A percentile compares a stretch with the other conserved stretches of the same genome.
These are phyloP conservation scores for Chaetogeoica ovagalla DNA, from an alignment of 2,888 invertebrate genomes.

Conservation along the genomic window DNA sequence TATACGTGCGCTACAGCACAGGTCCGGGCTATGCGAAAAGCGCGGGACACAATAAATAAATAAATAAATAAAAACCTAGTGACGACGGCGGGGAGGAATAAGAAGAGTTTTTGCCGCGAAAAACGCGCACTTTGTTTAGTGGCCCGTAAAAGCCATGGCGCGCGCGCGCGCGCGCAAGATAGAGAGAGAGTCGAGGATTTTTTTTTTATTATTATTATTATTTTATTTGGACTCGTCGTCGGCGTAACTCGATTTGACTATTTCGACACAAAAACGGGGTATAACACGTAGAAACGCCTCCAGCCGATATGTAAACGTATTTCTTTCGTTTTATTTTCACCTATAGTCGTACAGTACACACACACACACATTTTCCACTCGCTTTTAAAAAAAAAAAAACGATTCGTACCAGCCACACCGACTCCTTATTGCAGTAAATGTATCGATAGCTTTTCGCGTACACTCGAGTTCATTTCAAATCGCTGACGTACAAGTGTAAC, in stretches of 20 bases:
- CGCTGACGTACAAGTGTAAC: neutral
- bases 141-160: slow-evolving; percentile 49
- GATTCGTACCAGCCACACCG: slow-evolving; percentile 9
- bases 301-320: neutral
- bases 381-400: slow-evolving; percentile 40
- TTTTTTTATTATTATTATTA: too few relatives aligned
- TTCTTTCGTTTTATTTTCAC: slow-evolving; percentile 5
- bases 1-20: too few relatives aligned
- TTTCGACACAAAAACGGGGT: slow-evolving; percentile 40
- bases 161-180: slow-evolving; percentile 18
- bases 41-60: too few relatives aligned
- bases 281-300: too few relatives aligned
- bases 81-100: neutral
- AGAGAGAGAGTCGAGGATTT: slow-evolving; percentile 21
- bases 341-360: neutral
- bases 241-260: slow-evolving; percentile 48
- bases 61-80: too few relatives aligned
- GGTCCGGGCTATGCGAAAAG: neutral
- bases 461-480: slow-evolving; percentile 2
- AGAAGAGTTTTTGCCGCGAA: slow-evolving; percentile 46
- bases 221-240: slow-evolving; percentile 37
- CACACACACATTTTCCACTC: neutral
- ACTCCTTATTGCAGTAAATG: neutral
- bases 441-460: slow-evolving; percentile 25
- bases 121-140: slow-evolving; percentile 51